phyloP scores from a whole-genome alignment of 2,113 vertebrate genomes.

The Lampris incognitus region DNA sequence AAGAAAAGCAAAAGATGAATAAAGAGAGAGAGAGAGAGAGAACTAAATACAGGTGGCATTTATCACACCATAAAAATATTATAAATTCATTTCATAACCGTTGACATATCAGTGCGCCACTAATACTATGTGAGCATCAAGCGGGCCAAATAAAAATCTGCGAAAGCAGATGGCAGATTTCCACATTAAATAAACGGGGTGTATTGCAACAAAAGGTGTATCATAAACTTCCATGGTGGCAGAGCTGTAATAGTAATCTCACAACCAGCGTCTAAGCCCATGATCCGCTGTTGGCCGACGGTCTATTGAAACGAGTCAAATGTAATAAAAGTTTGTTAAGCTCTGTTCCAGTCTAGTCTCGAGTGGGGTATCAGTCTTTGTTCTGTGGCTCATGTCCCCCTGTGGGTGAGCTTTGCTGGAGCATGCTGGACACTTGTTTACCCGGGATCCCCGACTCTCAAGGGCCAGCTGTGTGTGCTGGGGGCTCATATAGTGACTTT shows the following conservation, averaged over 20 bases:
- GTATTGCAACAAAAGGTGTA: constrained; percentile 58
- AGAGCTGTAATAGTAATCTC: constrained; percentile 66
- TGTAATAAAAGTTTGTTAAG: constrained; percentile 80
- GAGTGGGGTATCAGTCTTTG: constrained; percentile 74
- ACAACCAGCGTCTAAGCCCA: constrained; percentile 68
- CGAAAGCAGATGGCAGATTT: constrained; percentile 43
- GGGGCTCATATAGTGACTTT: constrained; percentile 71
- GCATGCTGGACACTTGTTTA: constrained; percentile 83
- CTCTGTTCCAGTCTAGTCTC: constrained; percentile 57
- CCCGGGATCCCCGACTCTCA: constrained; percentile 77
- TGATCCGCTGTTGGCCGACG: constrained; percentile 60
- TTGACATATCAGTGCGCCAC: too few species aligned
- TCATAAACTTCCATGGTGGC: constrained; percentile 56
- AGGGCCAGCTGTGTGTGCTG: constrained; percentile 85
- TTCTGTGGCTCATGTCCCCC: constrained; percentile 64
- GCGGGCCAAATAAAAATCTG: constrained; percentile 10
- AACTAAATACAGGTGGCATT: too few species aligned
- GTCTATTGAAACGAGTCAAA: constrained; percentile 68
- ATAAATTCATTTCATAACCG: too few species aligned
- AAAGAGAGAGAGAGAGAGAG: too few species aligned
- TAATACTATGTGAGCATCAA: background rate
- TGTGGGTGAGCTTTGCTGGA: constrained; percentile 66
- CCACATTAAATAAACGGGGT: constrained; percentile 44
- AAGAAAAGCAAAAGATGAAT: background rate
- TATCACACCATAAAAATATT: too few species aligned